Evolutionary conservation across 1,140 invertebrate species (phyloP).

Genomic region (Drosophila pandora): DNA sequence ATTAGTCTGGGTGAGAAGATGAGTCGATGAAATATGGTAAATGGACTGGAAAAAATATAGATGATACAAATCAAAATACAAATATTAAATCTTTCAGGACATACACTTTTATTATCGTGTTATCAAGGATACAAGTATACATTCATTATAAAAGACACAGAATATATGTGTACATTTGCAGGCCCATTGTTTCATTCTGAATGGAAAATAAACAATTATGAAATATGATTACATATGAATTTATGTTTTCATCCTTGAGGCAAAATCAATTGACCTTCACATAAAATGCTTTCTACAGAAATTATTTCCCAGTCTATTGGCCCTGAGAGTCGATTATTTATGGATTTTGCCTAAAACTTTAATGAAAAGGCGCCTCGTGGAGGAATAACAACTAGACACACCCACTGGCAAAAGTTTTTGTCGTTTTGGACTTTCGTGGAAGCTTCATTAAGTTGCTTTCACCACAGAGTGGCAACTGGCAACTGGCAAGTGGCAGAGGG

Average conservation of each 20-base stretch:
- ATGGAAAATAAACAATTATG: too few species aligned
- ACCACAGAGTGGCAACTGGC: slow-evolving; percentile 14
- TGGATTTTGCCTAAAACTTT: slow-evolving; percentile 41
- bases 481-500: background rate
- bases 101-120: background rate
- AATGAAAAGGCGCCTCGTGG: slow-evolving; percentile 24
- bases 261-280: slow-evolving; percentile 20
- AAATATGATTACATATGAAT: too few species aligned
- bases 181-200: too few species aligned
- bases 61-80: too few species aligned
- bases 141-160: too few species aligned
- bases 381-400: slow-evolving; percentile 18
- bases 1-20: slow-evolving; percentile 27
- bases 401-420: slow-evolving; percentile 6
- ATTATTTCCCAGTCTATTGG: background rate
- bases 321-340: slow-evolving; percentile 30
- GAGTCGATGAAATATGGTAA: slow-evolving; percentile 20
- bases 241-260: too few species aligned
- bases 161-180: too few species aligned
- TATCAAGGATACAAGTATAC: too few species aligned
- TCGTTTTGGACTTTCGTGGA: slow-evolving; percentile 10
- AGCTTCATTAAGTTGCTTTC: slow-evolving; percentile 46
- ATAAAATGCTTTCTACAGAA: background rate
- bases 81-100: background rate
- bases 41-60: background rate